Evolutionary conservation across 2,113 vertebrate species (phyloP).

Genomic region (Albula glossodonta): DNA sequence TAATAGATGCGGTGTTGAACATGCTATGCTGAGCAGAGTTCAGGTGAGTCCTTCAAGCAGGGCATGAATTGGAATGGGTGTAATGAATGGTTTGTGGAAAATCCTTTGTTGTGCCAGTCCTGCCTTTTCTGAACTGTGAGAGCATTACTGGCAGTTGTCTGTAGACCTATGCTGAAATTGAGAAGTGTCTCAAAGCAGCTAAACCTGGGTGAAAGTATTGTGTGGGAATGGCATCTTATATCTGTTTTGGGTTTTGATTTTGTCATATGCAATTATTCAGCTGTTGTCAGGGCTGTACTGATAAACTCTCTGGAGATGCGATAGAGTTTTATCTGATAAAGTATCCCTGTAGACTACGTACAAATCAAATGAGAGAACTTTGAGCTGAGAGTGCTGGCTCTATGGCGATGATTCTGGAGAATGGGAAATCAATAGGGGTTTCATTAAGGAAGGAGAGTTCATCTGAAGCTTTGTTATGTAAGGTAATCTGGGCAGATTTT

Average conservation of each 20-base stretch:
- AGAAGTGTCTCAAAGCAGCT: neutral
- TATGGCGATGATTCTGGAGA: slow-evolving; percentile 76
- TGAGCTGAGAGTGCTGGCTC: slow-evolving; percentile 69
- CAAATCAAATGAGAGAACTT: slow-evolving; percentile 82
- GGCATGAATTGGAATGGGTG: neutral
- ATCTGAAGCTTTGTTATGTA: slow-evolving; percentile 32
- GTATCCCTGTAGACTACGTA: slow-evolving; percentile 68
- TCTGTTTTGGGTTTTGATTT: slow-evolving; percentile 16
- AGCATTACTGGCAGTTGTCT: neutral
- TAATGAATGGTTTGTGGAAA: neutral
- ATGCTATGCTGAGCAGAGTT: neutral
- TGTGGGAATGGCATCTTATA: neutral
- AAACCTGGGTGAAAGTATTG: neutral
- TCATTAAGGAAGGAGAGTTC: slow-evolving; percentile 72
- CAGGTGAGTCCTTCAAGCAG: neutral
- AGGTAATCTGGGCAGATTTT: neutral
- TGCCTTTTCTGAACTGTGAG: neutral
- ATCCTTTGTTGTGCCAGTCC: neutral
- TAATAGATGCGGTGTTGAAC: neutral
- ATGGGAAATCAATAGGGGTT: slow-evolving; percentile 85
- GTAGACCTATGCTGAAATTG: neutral
- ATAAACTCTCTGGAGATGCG: slow-evolving; percentile 54
- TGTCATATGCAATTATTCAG: neutral
- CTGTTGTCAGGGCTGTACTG: slow-evolving; percentile 43
- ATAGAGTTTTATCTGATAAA: slow-evolving; percentile 67